Conservation (phyloP, 2,797 vertebrate species). For the Anguilla pacifica region DNA sequence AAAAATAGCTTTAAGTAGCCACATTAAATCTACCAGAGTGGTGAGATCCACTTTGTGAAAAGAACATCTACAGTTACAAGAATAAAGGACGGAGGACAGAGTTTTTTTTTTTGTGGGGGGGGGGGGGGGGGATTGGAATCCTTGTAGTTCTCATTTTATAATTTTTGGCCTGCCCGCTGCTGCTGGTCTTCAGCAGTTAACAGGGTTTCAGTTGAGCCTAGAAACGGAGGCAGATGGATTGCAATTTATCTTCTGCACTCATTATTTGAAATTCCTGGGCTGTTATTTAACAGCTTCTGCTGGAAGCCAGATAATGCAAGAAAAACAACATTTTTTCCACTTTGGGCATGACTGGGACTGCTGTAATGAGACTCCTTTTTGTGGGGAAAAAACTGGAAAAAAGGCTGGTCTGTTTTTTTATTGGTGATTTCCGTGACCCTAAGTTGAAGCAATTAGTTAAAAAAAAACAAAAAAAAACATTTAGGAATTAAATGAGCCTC, state of each 20-base stretch:
- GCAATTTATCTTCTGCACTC: slow-evolving; percentile 17
- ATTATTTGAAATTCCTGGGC: slow-evolving; percentile 22
- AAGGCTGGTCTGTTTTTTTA: background rate
- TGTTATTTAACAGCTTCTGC: slow-evolving; percentile 15
- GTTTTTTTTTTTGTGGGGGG: background rate
- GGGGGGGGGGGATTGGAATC: background rate
- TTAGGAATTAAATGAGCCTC: background rate
- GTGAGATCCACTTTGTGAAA: background rate
- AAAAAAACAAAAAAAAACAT: background rate
- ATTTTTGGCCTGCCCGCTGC: background rate
- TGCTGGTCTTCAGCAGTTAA: slow-evolving; percentile 2
- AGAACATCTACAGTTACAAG: background rate
- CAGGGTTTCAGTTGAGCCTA: background rate
- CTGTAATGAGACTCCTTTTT: slow-evolving; percentile 20
- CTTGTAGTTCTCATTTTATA: background rate
- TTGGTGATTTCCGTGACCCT: background rate
- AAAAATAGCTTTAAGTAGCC: background rate
- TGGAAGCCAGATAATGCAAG: slow-evolving; percentile 20
- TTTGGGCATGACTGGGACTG: background rate
- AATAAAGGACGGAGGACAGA: background rate
- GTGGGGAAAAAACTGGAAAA: slow-evolving; percentile 13
- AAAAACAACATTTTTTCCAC: slow-evolving; percentile 8
- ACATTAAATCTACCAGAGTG: background rate
- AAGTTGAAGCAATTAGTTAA: slow-evolving; percentile 1
- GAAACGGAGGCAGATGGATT: slow-evolving; percentile 13